Evolutionary conservation across 2,888 invertebrate genomes (phyloP).

Genomic region (Drosophila merina): DNA sequence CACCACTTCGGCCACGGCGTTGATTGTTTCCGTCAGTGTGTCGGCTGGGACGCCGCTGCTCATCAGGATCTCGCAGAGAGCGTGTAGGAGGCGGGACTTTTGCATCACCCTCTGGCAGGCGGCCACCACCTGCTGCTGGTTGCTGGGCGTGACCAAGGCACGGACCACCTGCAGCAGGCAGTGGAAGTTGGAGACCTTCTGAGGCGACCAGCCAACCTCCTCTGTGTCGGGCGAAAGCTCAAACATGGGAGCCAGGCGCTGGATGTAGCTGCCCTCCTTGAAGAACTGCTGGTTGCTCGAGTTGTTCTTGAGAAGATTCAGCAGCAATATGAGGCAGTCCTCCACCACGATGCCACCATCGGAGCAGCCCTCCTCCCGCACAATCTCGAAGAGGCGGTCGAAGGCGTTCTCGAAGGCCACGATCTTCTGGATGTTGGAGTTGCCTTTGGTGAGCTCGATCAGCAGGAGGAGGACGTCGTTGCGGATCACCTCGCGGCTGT

Average conservation of each 20-base stretch:
- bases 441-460: constrained; percentile 93
- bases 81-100: constrained; percentile 91
- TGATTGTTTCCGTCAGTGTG: constrained; percentile 97
- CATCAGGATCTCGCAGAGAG: constrained; percentile 95
- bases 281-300: constrained; percentile 99
- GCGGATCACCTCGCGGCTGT: constrained; percentile 96
- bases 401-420: constrained; percentile 99
- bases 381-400: constrained; percentile 96
- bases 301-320: constrained; percentile 97
- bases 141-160: constrained; percentile 96
- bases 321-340: constrained; percentile 96
- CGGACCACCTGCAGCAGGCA: constrained; percentile 95
- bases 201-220: constrained; percentile 94
- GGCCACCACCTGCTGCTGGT: constrained; percentile 91
- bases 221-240: constrained; percentile 89
- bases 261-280: constrained; percentile 98
- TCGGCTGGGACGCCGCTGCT: constrained; percentile 98
- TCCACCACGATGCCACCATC: constrained; percentile 99
- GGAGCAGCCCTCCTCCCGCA: constrained; percentile 94
- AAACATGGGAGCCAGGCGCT: constrained; percentile 95
- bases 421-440: constrained; percentile 99
- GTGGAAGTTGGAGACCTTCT: constrained; percentile 97
- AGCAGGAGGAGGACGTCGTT: constrained; percentile 97
- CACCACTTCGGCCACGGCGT: constrained; percentile 96
- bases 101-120: constrained; percentile 96